Conservation (phyloP, 2,113 vertebrate species). For the Neopipo cinnamomea region DNA sequence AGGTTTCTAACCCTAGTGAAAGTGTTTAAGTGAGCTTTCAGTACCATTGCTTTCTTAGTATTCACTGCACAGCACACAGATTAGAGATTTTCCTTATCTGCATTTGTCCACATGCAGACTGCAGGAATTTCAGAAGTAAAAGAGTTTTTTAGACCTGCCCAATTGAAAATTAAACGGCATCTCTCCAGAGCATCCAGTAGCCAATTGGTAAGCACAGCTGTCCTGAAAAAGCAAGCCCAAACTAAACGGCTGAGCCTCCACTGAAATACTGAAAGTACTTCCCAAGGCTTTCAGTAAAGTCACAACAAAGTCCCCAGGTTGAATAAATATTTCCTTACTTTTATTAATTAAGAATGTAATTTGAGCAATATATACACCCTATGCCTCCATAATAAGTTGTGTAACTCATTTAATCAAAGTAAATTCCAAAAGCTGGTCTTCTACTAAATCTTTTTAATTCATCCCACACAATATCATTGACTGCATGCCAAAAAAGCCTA, state of each 20-base stretch:
- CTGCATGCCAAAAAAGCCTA: neutral
- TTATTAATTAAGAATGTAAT: neutral
- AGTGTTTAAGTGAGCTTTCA: neutral
- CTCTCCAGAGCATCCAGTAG: neutral
- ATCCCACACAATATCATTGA: neutral
- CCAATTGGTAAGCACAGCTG: neutral
- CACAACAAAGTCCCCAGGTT: neutral
- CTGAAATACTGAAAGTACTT: neutral
- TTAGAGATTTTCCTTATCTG: neutral
- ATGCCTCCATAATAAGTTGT: neutral
- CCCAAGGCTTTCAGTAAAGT: neutral
- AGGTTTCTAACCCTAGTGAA: neutral
- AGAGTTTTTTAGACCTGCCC: neutral
- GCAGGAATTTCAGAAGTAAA: neutral
- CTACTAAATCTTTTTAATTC: neutral
- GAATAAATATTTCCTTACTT: neutral
- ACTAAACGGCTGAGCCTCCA: neutral
- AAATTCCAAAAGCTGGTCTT: neutral
- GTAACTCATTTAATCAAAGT: neutral
- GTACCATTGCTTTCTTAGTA: neutral
- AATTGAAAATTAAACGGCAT: neutral
- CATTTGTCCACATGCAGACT: neutral
- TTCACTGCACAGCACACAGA: neutral
- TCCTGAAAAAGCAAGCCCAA: neutral
- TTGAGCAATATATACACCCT: neutral